Conservation (phyloP, 2,113 vertebrate species). For the Polyodon spathula region DNA sequence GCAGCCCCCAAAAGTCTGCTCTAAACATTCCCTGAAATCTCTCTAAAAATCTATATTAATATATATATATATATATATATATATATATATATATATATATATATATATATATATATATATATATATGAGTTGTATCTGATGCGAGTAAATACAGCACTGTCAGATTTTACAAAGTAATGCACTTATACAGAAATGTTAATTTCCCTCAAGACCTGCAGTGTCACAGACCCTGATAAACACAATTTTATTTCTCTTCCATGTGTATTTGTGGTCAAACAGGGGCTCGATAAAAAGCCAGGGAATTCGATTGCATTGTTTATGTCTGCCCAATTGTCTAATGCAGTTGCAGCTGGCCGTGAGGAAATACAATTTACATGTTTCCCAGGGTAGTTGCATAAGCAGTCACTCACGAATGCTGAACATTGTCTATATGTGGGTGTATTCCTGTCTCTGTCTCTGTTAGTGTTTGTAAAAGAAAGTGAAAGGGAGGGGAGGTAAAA, state of each 20-base stretch:
- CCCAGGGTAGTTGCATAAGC: slow-evolving; percentile 47
- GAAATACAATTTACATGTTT: slow-evolving; percentile 60
- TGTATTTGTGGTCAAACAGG: slow-evolving; percentile 52
- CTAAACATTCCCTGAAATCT: slow-evolving; percentile 47
- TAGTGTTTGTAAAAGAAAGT: not conserved
- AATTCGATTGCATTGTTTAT: slow-evolving; percentile 63
- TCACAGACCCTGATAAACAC: slow-evolving; percentile 54
- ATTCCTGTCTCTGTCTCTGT: not conserved
- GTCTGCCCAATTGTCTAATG: slow-evolving; percentile 59
- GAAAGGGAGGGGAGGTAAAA: not conserved
- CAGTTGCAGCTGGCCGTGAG: slow-evolving; percentile 51
- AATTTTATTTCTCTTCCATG: slow-evolving; percentile 40
- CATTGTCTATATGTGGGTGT: slow-evolving; percentile 21
- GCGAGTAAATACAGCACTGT: slow-evolving; percentile 77
- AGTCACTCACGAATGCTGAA: slow-evolving; percentile 31
- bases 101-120: too few species aligned
- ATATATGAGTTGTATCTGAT: slow-evolving; percentile 59
- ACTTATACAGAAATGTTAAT: slow-evolving; percentile 62
- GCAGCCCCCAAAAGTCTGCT: slow-evolving; percentile 76
- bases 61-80: too few species aligned
- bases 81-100: too few species aligned
- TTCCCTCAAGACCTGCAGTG: slow-evolving; percentile 51
- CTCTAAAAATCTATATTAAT: too few species aligned
- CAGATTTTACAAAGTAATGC: slow-evolving; percentile 75
- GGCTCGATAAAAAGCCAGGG: slow-evolving; percentile 50